Evolutionary conservation across 2,888 invertebrate species (phyloP).

Genomic region (Netelia virgata): DNA sequence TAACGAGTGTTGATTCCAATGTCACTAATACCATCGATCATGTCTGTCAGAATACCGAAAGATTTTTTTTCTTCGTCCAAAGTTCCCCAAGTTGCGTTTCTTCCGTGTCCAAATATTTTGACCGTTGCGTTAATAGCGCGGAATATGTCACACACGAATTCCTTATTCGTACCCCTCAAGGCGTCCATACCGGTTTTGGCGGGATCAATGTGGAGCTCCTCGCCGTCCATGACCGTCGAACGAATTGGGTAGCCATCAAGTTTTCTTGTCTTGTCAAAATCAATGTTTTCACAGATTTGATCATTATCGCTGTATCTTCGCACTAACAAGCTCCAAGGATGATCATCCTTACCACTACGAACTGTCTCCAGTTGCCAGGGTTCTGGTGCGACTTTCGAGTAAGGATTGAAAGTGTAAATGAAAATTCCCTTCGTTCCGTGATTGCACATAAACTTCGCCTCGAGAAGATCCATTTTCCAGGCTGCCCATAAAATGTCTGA

Average conservation of each 20-base stretch:
- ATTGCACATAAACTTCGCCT: conserved; percentile 59
- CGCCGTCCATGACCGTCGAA: neutral
- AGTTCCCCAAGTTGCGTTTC: too few relatives aligned
- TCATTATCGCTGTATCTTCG: neutral
- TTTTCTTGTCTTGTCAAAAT: neutral
- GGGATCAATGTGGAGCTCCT: neutral
- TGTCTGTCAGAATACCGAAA: neutral
- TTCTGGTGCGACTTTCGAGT: conserved; percentile 34
- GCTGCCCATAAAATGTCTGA: conserved; percentile 39
- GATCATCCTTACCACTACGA: neutral
- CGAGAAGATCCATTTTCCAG: conserved; percentile 62
- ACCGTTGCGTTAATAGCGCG: neutral
- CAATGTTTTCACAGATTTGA: neutral
- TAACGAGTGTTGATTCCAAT: neutral
- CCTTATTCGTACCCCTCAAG: neutral
- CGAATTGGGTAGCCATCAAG: neutral
- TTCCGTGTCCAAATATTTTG: too few relatives aligned
- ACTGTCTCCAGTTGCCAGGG: conserved; percentile 51
- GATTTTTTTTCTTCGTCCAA: neutral
- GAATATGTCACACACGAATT: neutral
- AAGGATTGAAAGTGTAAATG: conserved; percentile 69
- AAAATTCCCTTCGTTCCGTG: conserved; percentile 20
- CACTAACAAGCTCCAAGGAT: neutral
- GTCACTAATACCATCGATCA: neutral
- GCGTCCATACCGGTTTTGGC: neutral